Evolutionary conservation across 2,797 vertebrate species (phyloP).

Genomic region (Thunnus albacares): DNA sequence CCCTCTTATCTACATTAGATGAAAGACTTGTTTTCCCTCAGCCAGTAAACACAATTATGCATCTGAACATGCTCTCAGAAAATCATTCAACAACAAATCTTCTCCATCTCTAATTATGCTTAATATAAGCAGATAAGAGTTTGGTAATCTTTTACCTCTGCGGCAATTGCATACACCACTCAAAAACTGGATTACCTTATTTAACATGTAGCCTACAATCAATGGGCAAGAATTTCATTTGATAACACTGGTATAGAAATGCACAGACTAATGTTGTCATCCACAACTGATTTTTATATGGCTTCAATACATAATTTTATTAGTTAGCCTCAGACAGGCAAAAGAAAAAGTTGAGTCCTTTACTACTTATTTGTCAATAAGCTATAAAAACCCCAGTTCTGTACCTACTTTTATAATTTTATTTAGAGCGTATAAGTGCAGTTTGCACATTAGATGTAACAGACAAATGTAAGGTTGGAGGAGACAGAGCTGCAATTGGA

Average conservation of each 20-base stretch:
- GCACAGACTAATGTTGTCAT: not conserved
- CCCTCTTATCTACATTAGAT: conserved; percentile 76
- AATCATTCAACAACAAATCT: conserved; percentile 76
- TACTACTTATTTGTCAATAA: too few species aligned
- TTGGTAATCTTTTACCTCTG: conserved; percentile 52
- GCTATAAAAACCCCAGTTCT: too few species aligned
- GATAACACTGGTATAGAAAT: not conserved
- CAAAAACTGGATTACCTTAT: conserved; percentile 35
- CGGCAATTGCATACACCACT: conserved; percentile 14
- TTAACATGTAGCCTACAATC: conserved; percentile 13
- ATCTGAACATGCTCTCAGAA: conserved; percentile 72
- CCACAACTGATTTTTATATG: not conserved
- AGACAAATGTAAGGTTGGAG: not conserved
- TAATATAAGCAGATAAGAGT: conserved; percentile 72
- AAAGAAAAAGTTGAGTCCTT: too few species aligned
- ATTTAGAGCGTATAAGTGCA: not conserved
- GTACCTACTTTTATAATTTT: too few species aligned
- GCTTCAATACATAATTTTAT: conserved; percentile 5
- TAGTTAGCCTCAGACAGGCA: too few species aligned
- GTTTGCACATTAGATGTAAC: conserved; percentile 18
- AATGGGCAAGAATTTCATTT: conserved; percentile 9
- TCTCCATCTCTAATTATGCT: conserved; percentile 77
- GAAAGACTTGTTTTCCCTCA: conserved; percentile 75
- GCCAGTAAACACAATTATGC: conserved; percentile 82
- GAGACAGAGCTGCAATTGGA: too few species aligned